Conservation (phyloP, 2,797 vertebrate species). For the Scyliorhinus canicula region DNA sequence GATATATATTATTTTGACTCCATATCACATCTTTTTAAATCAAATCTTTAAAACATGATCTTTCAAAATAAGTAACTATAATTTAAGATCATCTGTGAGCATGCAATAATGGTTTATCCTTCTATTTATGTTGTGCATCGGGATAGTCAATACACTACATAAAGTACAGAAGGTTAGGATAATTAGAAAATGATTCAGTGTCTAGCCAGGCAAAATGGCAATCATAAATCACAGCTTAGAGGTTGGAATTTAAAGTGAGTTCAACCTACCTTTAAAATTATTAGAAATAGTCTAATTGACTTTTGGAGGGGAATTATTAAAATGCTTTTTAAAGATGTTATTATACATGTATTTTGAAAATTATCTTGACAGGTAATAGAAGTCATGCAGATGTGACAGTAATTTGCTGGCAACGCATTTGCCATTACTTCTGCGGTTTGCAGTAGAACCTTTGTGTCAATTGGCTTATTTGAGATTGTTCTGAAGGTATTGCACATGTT, state of each 20-base stretch:
- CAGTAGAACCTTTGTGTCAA: background rate
- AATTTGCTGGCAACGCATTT: background rate
- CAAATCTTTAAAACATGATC: background rate
- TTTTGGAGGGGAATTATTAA: background rate
- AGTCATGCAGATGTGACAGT: background rate
- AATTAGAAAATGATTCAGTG: conserved; percentile 35
- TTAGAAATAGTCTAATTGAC: background rate
- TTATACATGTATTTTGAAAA: background rate
- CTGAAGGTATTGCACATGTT: background rate
- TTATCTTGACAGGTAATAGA: background rate
- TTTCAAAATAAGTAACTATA: conserved; percentile 6
- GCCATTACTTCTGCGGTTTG: background rate
- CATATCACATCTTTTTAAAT: background rate
- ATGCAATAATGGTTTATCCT: conserved; percentile 15
- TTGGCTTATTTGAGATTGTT: background rate
- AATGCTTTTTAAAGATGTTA: background rate
- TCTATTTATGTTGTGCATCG: conserved; percentile 20
- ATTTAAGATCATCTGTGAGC: background rate
- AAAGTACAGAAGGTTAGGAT: background rate
- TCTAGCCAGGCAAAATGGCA: background rate
- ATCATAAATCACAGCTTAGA: background rate
- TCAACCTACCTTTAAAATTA: background rate
- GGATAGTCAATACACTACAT: background rate
- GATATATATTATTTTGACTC: background rate
- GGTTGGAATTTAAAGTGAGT: background rate